These are phyloP conservation scores for Lapara coniferarum DNA, from an alignment of 2,888 invertebrate species.

Conservation along the genomic window DNA sequence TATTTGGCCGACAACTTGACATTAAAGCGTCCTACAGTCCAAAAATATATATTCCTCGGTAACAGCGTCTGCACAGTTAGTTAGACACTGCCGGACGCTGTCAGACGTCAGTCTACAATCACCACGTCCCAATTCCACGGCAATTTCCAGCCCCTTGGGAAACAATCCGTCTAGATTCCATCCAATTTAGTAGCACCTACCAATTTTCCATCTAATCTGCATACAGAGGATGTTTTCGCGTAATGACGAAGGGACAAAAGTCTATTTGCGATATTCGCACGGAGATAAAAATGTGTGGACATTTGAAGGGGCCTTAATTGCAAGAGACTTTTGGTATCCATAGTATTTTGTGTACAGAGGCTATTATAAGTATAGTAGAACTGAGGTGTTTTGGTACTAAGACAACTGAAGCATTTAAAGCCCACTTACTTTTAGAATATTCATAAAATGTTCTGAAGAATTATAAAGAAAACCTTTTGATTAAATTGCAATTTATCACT, in stretches of 20 bases:
- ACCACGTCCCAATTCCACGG: neutral
- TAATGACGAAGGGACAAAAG: slow-evolving; percentile 37
- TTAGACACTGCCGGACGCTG: no score
- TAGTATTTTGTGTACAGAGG: neutral
- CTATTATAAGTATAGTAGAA: neutral
- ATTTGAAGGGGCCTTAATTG: slow-evolving; percentile 3
- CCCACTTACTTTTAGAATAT: no score
- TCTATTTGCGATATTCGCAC: slow-evolving; percentile 49
- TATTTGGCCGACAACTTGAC: no score
- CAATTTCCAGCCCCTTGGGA: slow-evolving; percentile 9
- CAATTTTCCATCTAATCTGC: slow-evolving; percentile 31
- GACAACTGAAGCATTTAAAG: no score
- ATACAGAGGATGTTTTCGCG: slow-evolving; percentile 26
- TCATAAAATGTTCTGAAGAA: no score
- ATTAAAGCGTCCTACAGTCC: no score
- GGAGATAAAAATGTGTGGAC: slow-evolving; percentile 44
- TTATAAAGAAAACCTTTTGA: no score
- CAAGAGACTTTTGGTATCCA: neutral
- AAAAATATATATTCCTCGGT: no score
- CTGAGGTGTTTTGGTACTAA: no score
- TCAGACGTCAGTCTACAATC: no score
- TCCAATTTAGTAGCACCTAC: slow-evolving; percentile 25
- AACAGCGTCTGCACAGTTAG: no score
- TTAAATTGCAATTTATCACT: no score
- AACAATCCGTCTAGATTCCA: neutral